phyloP scores from a whole-genome alignment of 2,113 vertebrate species.

The Colistium nudipinnis region DNA sequence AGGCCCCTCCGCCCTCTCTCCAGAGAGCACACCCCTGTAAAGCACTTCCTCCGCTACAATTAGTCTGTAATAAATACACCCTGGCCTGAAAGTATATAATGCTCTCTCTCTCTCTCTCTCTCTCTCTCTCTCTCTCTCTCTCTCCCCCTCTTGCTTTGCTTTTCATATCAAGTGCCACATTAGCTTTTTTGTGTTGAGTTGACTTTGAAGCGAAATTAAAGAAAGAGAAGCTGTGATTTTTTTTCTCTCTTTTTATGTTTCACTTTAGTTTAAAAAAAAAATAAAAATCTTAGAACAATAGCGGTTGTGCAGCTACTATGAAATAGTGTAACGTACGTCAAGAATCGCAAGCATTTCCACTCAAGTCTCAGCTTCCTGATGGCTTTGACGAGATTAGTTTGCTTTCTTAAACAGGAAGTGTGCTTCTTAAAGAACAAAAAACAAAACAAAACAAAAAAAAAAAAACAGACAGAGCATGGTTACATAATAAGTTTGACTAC shows the following conservation, averaged over 20 bases:
- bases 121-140: constrained; percentile 24
- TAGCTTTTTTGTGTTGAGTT: not conserved
- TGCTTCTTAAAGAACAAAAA: constrained; percentile 67
- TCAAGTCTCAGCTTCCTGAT: constrained; percentile 80
- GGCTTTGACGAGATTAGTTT: constrained; percentile 82
- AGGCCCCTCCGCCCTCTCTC: constrained; percentile 78
- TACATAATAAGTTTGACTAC: constrained; percentile 72
- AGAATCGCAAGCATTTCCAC: constrained; percentile 76
- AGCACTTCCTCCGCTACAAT: constrained; percentile 80
- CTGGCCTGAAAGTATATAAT: constrained; percentile 75
- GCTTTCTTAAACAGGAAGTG: constrained; percentile 84
- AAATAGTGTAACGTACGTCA: constrained; percentile 69
- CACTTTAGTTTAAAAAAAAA: too few species aligned
- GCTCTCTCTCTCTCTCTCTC: constrained; percentile 23
- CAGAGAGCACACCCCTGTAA: constrained; percentile 73
- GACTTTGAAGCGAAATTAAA: constrained; percentile 43
- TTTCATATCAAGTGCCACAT: constrained; percentile 28
- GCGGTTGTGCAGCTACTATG: constrained; percentile 43
- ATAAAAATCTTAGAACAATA: too few species aligned
- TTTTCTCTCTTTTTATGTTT: not conserved
- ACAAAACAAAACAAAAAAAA: constrained; percentile 21
- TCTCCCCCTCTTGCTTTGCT: constrained; percentile 56
- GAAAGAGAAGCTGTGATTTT: constrained; percentile 19
- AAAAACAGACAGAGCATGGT: constrained; percentile 42
- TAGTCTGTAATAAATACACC: constrained; percentile 79